Percentiles rank a stretch among this genome's conserved stretches.
Evolutionary conservation across 2,888 invertebrate genomes (phyloP).

Genomic region (Ophion slaviceki): DNA sequence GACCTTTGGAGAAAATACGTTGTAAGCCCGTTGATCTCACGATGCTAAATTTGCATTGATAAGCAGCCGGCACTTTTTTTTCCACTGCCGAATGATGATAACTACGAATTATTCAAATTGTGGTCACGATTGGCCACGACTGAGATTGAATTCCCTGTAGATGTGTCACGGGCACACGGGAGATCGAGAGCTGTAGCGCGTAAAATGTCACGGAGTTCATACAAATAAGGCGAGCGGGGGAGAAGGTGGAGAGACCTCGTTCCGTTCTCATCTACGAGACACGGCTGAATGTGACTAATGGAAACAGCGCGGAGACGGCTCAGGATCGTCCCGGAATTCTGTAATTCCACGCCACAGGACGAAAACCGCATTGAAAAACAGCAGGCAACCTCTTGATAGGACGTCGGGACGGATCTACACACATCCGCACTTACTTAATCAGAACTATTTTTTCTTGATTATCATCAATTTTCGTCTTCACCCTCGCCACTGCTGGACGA

Average conservation of each 20-base stretch:
- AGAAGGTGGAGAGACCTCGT: neutral
- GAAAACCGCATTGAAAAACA: constrained; percentile 6
- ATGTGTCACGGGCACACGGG: neutral
- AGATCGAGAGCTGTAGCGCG: neutral
- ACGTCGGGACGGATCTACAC: neutral
- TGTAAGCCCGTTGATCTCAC: neutral
- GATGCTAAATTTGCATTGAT: neutral
- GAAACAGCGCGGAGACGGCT: neutral
- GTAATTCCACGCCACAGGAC: constrained; percentile 53
- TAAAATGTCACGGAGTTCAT: constrained; percentile 16
- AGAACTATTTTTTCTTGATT: neutral
- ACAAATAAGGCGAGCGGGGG: neutral
- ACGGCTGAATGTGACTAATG: constrained; percentile 5
- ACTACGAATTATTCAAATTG: neutral
- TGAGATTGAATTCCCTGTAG: neutral
- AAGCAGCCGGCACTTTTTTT: neutral
- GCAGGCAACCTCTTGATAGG: neutral
- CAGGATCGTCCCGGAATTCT: constrained; percentile 34
- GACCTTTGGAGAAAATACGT: neutral
- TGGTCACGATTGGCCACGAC: neutral
- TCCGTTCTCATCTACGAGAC: neutral
- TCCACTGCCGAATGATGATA: neutral
- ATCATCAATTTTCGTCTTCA: too few relatives aligned
- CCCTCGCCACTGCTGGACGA: too few relatives aligned
- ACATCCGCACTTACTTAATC: constrained; percentile 9